Conservation (phyloP, 1,140 invertebrate genomes). For the Bursaphelenchus mucronatus region DNA sequence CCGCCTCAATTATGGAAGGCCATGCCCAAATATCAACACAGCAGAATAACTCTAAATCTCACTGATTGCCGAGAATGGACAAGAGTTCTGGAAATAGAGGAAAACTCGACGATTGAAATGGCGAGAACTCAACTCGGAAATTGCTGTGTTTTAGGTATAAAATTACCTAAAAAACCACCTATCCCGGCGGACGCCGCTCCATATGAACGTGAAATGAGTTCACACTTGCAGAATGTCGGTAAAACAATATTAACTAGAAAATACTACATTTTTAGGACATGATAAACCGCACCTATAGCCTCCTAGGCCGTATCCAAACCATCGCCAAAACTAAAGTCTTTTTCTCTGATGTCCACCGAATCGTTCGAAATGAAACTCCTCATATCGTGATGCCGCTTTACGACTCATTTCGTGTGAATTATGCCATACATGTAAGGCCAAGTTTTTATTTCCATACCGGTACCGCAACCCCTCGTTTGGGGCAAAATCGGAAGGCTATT, state of each 20-base stretch:
- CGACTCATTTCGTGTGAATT: conserved; percentile 5
- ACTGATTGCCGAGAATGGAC: conserved; percentile 12
- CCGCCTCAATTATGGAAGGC: conserved; percentile 8
- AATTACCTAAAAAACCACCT: conserved; percentile 3
- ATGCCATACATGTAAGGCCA: neutral
- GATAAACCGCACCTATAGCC: neutral
- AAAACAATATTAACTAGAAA: no score
- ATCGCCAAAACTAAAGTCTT: neutral
- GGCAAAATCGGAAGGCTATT: no score
- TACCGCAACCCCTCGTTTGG: no score
- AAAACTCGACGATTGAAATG: neutral
- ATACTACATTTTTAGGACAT: conserved; percentile 9
- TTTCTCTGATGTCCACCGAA: conserved; percentile 11
- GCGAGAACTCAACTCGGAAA: neutral
- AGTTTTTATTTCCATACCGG: no score
- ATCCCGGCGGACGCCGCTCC: neutral
- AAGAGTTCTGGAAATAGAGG: conserved; percentile 5
- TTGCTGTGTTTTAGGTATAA: conserved; percentile 4
- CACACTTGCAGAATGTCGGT: no score
- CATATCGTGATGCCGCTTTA: conserved; percentile 2
- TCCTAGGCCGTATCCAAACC: conserved; percentile 1
- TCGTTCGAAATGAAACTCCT: neutral
- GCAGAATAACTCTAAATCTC: conserved; percentile 6
- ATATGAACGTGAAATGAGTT: neutral
- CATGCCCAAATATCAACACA: neutral